phyloP scores from a whole-genome alignment of 2,797 vertebrate species.

The Heteromormyrus szaboi region DNA sequence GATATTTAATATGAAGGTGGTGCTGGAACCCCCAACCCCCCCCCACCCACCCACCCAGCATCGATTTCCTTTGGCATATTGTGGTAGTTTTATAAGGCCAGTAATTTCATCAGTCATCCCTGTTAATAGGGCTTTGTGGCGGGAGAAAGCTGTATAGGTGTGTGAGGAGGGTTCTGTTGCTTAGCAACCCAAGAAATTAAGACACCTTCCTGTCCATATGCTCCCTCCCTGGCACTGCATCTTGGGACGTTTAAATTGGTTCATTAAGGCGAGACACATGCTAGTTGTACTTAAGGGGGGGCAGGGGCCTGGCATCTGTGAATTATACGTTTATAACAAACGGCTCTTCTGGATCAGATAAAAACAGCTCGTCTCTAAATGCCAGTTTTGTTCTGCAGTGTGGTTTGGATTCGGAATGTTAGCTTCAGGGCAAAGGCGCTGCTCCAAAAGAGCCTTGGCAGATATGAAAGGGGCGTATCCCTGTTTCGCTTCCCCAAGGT shows the following conservation, averaged over 20 bases:
- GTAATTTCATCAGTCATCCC: slow-evolving; percentile 12
- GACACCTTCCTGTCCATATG: neutral
- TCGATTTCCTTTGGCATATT: neutral
- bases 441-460: too few relatives aligned
- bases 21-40: neutral
- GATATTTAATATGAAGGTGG: neutral
- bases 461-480: neutral
- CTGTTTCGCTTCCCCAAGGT: neutral
- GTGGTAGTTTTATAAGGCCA: neutral
- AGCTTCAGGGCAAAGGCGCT: neutral
- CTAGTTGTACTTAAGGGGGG: neutral
- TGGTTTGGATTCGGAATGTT: neutral
- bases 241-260: neutral
- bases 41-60: too few relatives aligned
- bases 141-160: slow-evolving; percentile 46
- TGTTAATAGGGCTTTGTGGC: slow-evolving; percentile 8
- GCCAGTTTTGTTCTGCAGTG: neutral
- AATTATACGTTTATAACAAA: neutral
- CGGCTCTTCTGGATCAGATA: neutral
- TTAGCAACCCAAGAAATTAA: slow-evolving; percentile 45
- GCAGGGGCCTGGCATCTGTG: neutral
- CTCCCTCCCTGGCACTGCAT: neutral
- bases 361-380: neutral
- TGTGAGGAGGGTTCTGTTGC: slow-evolving; percentile 49
- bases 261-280: neutral